phyloP scores from a whole-genome alignment of 2,888 invertebrate genomes.

The Punctoribates punctum region DNA sequence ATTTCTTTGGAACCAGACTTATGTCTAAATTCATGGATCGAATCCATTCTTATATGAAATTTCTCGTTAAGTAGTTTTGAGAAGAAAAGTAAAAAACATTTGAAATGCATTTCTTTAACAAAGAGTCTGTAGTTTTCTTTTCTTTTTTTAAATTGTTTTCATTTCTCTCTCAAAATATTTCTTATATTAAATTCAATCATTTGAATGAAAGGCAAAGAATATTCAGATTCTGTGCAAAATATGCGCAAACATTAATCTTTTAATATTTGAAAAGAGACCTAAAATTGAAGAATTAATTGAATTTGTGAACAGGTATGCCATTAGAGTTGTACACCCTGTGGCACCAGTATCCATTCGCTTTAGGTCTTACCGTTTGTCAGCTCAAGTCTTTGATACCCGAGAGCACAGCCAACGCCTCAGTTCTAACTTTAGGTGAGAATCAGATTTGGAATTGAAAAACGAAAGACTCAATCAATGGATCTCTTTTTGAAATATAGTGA shows the following conservation, averaged over 20 bases:
- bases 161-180: neutral
- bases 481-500: conserved; percentile 51
- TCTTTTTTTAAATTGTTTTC: neutral
- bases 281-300: neutral
- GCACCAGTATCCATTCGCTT: conserved; percentile 56
- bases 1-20: neutral
- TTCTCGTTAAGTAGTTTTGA: neutral
- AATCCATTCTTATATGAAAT: conserved; percentile 2
- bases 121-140: neutral
- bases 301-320: conserved; percentile 53
- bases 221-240: neutral
- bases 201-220: neutral
- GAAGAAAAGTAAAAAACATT: no score
- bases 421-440: conserved; percentile 52
- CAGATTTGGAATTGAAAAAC: neutral
- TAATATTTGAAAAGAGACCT: no score
- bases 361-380: conserved; percentile 55
- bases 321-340: conserved; percentile 56
- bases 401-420: conserved; percentile 56
- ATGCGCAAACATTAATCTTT: neutral
- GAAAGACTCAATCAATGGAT: neutral
- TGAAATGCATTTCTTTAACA: no score
- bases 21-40: neutral
- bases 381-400: conserved; percentile 56
- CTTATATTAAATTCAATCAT: neutral